Conservation (phyloP, 2,797 vertebrate species). For the Macropus fuliginosus region DNA sequence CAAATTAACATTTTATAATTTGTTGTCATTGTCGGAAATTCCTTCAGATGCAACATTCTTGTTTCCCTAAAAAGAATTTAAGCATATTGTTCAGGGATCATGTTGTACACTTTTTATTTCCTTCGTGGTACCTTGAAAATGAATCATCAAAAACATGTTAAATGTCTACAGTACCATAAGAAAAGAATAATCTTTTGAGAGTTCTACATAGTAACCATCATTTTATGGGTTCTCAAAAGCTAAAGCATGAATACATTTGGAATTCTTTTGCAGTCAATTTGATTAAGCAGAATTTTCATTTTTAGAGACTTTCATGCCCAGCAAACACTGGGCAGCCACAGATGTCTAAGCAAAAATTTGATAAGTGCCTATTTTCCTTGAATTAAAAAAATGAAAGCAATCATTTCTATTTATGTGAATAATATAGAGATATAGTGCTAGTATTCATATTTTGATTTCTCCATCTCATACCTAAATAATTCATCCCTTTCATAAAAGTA, state of each 20-base stretch:
- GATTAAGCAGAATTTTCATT: constrained; percentile 22
- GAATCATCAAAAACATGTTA: neutral
- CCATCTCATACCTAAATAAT: constrained; percentile 31
- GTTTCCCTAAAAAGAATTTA: neutral
- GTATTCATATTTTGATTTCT: neutral
- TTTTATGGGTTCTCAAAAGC: neutral
- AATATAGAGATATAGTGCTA: neutral
- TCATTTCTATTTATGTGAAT: constrained; percentile 9
- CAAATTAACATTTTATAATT: neutral
- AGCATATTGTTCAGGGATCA: neutral
- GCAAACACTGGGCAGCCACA: constrained; percentile 21
- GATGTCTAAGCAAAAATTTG: neutral
- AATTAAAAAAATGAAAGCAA: constrained; percentile 46
- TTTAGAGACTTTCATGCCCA: neutral
- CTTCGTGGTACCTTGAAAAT: neutral
- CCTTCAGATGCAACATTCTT: neutral
- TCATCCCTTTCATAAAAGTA: constrained; percentile 9
- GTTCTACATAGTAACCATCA: neutral
- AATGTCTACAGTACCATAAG: neutral
- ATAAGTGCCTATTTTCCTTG: neutral
- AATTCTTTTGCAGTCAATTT: constrained; percentile 23
- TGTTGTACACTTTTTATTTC: neutral
- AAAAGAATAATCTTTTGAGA: neutral
- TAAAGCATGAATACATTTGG: neutral
- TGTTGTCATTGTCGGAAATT: neutral